Conservation (phyloP, 2,797 vertebrate species). For the Liparis tanakae region DNA sequence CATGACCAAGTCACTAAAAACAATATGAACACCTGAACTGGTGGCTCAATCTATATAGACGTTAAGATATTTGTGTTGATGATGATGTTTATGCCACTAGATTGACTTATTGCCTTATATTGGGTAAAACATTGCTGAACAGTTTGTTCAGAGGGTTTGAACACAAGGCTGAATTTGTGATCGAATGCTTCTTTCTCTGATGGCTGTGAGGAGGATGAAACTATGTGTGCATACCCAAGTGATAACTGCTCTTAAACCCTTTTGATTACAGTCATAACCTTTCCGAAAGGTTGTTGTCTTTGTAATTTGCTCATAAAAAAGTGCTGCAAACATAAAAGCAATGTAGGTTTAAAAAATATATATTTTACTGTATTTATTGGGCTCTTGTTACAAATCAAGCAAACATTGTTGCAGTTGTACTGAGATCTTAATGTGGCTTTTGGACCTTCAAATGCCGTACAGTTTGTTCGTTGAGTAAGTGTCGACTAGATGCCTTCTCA, state of each 20-base stretch:
- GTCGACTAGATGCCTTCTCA: neutral
- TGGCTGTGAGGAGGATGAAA: neutral
- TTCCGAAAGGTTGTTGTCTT: neutral
- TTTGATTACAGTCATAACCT: neutral
- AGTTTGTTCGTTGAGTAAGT: neutral
- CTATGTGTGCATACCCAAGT: neutral
- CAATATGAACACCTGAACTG: neutral
- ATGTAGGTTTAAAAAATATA: neutral
- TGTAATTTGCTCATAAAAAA: neutral
- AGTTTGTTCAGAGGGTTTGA: neutral
- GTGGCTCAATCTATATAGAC: neutral
- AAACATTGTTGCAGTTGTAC: neutral
- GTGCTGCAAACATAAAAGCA: neutral
- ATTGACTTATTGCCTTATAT: neutral
- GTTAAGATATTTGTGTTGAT: neutral
- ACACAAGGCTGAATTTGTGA: neutral
- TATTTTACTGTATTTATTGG: neutral
- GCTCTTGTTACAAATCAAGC: neutral
- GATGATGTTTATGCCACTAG: neutral
- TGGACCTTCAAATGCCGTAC: neutral
- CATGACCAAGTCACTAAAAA: conserved; percentile 1
- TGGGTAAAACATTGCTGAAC: neutral
- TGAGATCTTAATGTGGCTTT: neutral
- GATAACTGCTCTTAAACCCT: neutral
- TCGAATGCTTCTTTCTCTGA: neutral